Evolutionary conservation across 2,888 invertebrate species (phyloP), one percentile per base, ranked within the genome.

Genomic region (Druceiella hillmani): DNA sequence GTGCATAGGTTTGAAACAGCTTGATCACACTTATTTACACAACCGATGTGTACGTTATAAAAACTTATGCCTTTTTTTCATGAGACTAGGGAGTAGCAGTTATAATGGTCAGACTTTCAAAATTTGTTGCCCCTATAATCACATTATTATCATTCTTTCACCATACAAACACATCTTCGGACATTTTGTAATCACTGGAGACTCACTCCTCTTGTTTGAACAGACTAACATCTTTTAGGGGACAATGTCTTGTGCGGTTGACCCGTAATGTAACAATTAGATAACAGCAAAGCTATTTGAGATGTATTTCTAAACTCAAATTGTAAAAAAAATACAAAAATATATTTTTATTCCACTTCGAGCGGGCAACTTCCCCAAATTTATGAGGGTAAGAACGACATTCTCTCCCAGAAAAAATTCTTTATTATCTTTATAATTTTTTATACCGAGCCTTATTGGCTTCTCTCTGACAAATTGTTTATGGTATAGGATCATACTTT

Each of bases 321-420:
- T 40, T 30, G 36, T 45, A 30, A 45, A 40, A 30, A 30, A 40
- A 33, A 40, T 40, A 20, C 40, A 37, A 38, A 31, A 46, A 35
- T 27, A 43, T 25, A 39, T 17, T 43, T 46, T 46, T 41, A 46
- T 38, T 22, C 41, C 43, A 41, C 27, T n/a, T n/a, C n/a, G n/a
- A n/a, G n/a, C n/a, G n/a, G n/a, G n/a, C n/a, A n/a, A n/a, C n/a
- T 29, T 37, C 14, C 25, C 31, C 17, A 10, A n/a, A 16, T 17
- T 24, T 26, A 44, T 36, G 17, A 44, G 38, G 10, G 13, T 24
- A 3, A 44, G 36, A 36, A 44, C 44, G 17, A 44, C 41, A 28
- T 44, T 38, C 2, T 38, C 36, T 31, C 38, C 36, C 20, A 36
- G 13, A 33, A 38, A 22, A 24, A 11, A n/a, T n/a, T n/a, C n/a